Conservation (phyloP, 1,140 invertebrate species). For the Dendroctonus valens region DNA sequence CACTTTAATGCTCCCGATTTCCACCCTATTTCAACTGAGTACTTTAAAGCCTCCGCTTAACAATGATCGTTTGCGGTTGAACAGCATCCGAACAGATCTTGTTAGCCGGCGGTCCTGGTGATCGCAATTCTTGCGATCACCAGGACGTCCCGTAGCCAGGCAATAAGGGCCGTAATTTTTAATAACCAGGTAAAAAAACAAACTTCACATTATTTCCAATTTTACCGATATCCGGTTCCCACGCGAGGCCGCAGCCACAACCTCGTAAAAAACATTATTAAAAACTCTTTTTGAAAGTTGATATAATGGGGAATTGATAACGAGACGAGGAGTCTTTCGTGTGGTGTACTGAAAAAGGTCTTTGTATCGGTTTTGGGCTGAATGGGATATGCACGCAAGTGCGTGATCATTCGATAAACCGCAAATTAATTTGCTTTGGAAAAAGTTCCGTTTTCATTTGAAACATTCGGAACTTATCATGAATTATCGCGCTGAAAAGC, state of each 20-base stretch:
- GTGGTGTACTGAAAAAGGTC: conserved; percentile 1
- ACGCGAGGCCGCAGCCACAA: conserved; percentile 18
- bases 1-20: too few species aligned
- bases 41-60: too few species aligned
- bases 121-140: too few species aligned
- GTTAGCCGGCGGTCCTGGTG: too few species aligned
- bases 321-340: background rate
- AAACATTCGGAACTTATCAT: too few species aligned
- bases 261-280: conserved; percentile 14
- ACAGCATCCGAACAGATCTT: too few species aligned
- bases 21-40: too few species aligned
- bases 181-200: conserved; percentile 29
- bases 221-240: conserved; percentile 33
- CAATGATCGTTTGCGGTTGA: too few species aligned
- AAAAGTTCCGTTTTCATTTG: background rate
- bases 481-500: too few species aligned
- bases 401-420: conserved; percentile 8
- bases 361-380: conserved; percentile 1
- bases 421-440: conserved; percentile 1
- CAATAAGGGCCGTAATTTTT: conserved; percentile 28
- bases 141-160: background rate
- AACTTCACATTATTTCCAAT: conserved; percentile 24
- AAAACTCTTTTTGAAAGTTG: conserved; percentile 10
- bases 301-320: conserved; percentile 9
- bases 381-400: conserved; percentile 12